These are phyloP conservation scores for Pogonomyrmex californicus DNA, from an alignment of 1,140 invertebrate genomes.

Conservation along the genomic window DNA sequence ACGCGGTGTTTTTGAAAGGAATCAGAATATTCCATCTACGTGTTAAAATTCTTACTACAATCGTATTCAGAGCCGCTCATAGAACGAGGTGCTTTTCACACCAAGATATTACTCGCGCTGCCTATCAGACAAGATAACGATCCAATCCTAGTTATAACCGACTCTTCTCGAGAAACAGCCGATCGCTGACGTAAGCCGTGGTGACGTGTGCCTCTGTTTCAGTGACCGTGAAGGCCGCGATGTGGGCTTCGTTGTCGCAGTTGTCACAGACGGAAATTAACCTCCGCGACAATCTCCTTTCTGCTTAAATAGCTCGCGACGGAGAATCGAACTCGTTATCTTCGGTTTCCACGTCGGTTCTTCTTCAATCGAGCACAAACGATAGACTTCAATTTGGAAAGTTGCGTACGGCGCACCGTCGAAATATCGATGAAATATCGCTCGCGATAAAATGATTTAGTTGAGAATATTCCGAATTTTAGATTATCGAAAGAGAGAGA, in stretches of 20 bases:
- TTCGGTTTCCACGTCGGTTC: slow-evolving; percentile 67
- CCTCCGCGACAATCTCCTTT: slow-evolving; percentile 68
- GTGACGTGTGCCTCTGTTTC: slow-evolving; percentile 22
- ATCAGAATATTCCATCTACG: background rate
- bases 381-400: slow-evolving; percentile 16
- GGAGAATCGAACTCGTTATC: slow-evolving; percentile 58
- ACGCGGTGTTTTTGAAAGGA: background rate
- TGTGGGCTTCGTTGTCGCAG: background rate
- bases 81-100: background rate
- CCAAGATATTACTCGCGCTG: background rate
- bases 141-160: background rate
- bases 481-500: background rate
- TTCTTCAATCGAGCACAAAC: slow-evolving; percentile 40
- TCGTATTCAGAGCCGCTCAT: background rate
- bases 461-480: background rate
- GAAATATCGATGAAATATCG: slow-evolving; percentile 46
- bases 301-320: slow-evolving; percentile 69
- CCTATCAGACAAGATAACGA: slow-evolving; percentile 37
- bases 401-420: background rate
- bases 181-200: slow-evolving; percentile 23
- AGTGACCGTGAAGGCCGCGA: slow-evolving; percentile 33
- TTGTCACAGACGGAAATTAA: slow-evolving; percentile 70
- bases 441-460: background rate
- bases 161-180: background rate
- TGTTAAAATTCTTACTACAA: background rate